A percentile compares a stretch with the other conserved stretches of the same genome.
Evolutionary conservation across 2,888 invertebrate species (phyloP).

Genomic region (Protonemura montana): DNA sequence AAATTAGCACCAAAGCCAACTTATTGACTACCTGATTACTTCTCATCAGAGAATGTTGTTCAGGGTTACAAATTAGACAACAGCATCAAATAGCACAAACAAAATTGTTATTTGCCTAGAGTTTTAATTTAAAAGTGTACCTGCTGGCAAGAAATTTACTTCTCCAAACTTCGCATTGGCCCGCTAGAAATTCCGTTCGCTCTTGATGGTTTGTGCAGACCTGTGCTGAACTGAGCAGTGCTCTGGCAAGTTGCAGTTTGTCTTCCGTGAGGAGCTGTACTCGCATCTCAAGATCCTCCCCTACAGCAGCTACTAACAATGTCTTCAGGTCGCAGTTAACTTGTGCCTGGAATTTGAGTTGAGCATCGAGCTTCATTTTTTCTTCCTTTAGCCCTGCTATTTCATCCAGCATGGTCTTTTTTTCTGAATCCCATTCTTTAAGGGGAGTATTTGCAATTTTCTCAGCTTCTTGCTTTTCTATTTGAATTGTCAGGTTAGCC

Average conservation of each 20-base stretch:
- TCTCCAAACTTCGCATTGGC: constrained; percentile 96
- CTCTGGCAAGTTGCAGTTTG: constrained; percentile 85
- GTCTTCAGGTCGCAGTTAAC: constrained; percentile 93
- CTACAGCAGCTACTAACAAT: constrained; percentile 91
- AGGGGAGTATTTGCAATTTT: background rate
- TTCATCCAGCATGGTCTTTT: constrained; percentile 66
- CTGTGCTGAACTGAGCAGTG: constrained; percentile 84
- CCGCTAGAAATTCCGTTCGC: constrained; percentile 90
- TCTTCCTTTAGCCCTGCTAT: constrained; percentile 71
- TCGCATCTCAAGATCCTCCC: constrained; percentile 89
- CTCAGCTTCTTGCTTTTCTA: background rate
- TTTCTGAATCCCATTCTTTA: constrained; percentile 61
- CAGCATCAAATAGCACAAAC: constrained; percentile 38
- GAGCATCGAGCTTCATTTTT: constrained; percentile 77
- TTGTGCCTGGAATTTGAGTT: constrained; percentile 86
- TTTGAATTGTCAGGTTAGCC: background rate
- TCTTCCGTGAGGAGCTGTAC: constrained; percentile 93
- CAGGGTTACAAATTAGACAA: no score
- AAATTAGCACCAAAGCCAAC: constrained; percentile 48
- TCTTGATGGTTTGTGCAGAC: constrained; percentile 89
- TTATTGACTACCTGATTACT: background rate
- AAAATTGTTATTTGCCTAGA: background rate
- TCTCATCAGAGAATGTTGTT: no score
- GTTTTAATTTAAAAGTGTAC: constrained; percentile 58
- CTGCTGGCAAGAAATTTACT: constrained; percentile 95